Conservation (phyloP, 2,113 vertebrate genomes). For the Chloebia gouldiae region DNA sequence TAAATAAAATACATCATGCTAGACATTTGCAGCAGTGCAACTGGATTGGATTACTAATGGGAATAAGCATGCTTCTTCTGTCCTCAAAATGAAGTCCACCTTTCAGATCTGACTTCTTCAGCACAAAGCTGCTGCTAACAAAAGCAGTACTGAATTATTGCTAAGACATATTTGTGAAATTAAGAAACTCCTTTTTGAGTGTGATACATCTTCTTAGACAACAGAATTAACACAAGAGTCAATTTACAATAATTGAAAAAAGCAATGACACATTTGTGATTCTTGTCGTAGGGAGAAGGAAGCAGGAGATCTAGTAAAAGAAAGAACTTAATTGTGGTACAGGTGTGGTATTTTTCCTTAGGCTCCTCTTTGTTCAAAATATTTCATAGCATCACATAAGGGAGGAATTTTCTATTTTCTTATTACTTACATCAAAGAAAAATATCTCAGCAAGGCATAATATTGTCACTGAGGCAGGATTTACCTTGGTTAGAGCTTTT, state of each 20-base stretch:
- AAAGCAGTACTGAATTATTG: neutral
- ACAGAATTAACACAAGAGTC: neutral
- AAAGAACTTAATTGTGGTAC: neutral
- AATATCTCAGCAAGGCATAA: neutral
- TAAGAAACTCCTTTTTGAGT: neutral
- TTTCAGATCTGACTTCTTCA: neutral
- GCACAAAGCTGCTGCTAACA: neutral
- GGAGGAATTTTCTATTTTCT: neutral
- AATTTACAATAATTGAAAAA: neutral
- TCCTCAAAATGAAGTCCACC: conserved; percentile 10
- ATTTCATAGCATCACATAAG: neutral
- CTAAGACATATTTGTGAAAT: neutral
- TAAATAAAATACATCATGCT: neutral
- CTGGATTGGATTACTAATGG: neutral
- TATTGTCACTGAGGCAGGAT: neutral
- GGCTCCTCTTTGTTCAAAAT: neutral
- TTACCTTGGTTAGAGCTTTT: neutral
- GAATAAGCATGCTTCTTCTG: neutral
- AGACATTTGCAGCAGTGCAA: neutral
- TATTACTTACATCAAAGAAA: neutral
- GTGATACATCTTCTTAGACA: neutral
- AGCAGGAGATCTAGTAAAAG: neutral
- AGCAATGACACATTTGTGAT: neutral
- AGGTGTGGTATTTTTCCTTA: neutral
- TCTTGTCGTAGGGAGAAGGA: neutral